Percentiles rank a stretch among this genome's conserved stretches.
Evolutionary conservation across 2,888 invertebrate genomes (phyloP).

Genomic region (Drosophila buzzatii): DNA sequence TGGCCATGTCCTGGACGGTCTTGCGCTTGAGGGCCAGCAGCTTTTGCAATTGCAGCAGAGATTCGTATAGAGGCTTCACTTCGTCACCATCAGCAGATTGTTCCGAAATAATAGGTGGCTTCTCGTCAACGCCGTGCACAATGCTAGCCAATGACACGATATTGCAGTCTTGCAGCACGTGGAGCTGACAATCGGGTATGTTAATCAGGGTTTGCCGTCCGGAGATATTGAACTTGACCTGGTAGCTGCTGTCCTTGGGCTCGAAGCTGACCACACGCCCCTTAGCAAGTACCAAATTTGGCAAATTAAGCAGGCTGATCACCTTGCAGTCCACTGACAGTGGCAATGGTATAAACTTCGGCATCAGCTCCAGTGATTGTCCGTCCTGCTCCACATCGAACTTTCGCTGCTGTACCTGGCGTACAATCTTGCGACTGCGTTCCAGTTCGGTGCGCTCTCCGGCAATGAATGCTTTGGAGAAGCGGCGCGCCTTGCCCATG

Average conservation of each 20-base stretch:
- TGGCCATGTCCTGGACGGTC: conserved; percentile 42
- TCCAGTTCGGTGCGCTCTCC: conserved; percentile 37
- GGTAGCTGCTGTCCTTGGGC: conserved; percentile 34
- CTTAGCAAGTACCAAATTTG: conserved; percentile 15
- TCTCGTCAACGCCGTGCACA: conserved; percentile 17
- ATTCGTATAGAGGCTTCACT: conserved; percentile 23
- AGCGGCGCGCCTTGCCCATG: conserved; percentile 62
- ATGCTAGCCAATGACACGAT: conserved; percentile 21
- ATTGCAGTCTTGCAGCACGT: conserved; percentile 23
- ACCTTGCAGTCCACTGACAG: conserved; percentile 41
- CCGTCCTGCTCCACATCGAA: conserved; percentile 12
- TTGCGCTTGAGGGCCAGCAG: conserved; percentile 34
- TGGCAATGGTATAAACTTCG: conserved; percentile 48
- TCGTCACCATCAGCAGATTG: background rate
- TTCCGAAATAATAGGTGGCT: background rate
- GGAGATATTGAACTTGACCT: conserved; percentile 33
- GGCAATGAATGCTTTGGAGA: conserved; percentile 52
- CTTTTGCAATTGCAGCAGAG: conserved; percentile 46
- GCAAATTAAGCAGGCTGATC: conserved; percentile 23
- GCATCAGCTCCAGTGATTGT: conserved; percentile 33
- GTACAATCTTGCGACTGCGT: conserved; percentile 36
- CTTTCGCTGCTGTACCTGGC: conserved; percentile 46
- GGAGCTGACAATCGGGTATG: conserved; percentile 38
- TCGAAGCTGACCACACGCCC: conserved; percentile 44
- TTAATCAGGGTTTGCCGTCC: conserved; percentile 16